These are phyloP conservation scores for Poeciliopsis turrubarensis DNA, from an alignment of 2,113 vertebrate species.

Conservation along the genomic window DNA sequence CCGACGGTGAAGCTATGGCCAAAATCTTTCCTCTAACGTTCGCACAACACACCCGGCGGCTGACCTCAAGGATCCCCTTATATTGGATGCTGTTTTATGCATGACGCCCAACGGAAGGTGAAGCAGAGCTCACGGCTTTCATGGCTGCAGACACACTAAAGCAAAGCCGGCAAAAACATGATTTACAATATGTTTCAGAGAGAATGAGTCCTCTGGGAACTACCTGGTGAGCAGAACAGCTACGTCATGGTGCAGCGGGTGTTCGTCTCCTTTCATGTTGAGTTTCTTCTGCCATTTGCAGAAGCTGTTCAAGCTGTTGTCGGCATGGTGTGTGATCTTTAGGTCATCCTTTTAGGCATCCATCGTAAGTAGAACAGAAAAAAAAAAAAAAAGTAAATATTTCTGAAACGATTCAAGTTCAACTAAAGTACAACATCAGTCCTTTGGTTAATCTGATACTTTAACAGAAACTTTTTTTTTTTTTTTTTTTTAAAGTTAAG, in stretches of 20 bases:
- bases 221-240: slow-evolving; percentile 96
- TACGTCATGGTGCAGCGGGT: slow-evolving; percentile 91
- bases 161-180: no score
- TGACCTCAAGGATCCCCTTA: no score
- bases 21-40: no score
- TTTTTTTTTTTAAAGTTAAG: neutral
- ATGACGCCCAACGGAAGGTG: no score
- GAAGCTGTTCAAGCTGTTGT: slow-evolving; percentile 93
- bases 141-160: no score
- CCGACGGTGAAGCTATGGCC: no score
- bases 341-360: slow-evolving; percentile 85
- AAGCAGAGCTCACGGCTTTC: no score
- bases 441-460: neutral
- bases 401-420: neutral
- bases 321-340: slow-evolving; percentile 94
- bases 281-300: slow-evolving; percentile 97
- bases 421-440: neutral
- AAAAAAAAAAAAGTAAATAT: neutral
- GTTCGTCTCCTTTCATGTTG: slow-evolving; percentile 89
- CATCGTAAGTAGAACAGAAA: neutral
- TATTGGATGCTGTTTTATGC: no score
- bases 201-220: neutral
- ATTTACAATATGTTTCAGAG: neutral
- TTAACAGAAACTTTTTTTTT: neutral
- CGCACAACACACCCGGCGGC: no score